A percentile compares a stretch with the other conserved stretches of the same genome.
Conservation (phyloP, 2,113 vertebrate genomes). For the Papio anubis region DNA sequence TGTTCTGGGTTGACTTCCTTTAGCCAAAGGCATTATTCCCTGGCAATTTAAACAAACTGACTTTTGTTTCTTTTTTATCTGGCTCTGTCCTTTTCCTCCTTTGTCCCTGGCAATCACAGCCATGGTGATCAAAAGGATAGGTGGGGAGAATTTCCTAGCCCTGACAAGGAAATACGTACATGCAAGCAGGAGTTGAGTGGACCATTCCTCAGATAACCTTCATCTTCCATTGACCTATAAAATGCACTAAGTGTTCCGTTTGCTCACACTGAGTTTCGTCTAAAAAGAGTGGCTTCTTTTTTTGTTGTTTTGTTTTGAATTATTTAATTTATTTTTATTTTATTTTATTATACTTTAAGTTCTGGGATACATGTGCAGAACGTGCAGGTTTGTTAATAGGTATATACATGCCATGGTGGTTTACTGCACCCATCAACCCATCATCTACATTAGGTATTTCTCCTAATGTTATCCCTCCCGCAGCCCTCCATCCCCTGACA, state of each 20-base stretch:
- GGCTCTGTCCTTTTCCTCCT: slow-evolving; percentile 47
- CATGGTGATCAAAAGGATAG: slow-evolving; percentile 64
- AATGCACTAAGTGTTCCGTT: not conserved
- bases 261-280: not conserved
- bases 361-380: no score
- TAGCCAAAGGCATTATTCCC: slow-evolving; percentile 55
- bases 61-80: slow-evolving; percentile 60
- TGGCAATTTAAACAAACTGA: slow-evolving; percentile 54
- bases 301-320: no score
- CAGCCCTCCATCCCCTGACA: no score
- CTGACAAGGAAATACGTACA: slow-evolving; percentile 72
- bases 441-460: no score
- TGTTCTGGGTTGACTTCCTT: slow-evolving; percentile 64
- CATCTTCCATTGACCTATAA: slow-evolving; percentile 66
- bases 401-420: no score
- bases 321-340: no score
- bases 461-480: no score
- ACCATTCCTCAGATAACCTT: slow-evolving; percentile 60
- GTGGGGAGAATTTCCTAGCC: slow-evolving; percentile 63
- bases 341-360: no score
- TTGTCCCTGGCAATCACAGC: slow-evolving; percentile 39
- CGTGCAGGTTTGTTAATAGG: no score
- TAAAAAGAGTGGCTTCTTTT: not conserved
- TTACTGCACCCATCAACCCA: no score
- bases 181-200: slow-evolving; percentile 58